Evolutionary conservation across 2,113 vertebrate genomes (phyloP), one percentile per base, ranked within the genome.

Genomic region (Glaucomys volans): DNA sequence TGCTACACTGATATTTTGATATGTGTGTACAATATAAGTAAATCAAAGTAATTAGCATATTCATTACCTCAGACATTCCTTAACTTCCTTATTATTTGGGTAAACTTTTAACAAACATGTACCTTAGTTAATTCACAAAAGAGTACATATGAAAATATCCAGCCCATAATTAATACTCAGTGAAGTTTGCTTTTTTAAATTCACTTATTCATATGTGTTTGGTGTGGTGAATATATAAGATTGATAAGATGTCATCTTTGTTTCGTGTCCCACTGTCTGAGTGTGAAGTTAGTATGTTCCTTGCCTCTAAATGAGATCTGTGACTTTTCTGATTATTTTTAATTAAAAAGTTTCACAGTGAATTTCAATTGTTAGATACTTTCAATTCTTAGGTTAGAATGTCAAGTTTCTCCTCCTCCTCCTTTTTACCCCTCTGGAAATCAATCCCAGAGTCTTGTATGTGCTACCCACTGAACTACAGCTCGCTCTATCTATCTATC

Each of bases 141-240:
- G 50, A 59, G 10, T 9, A 26, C 32, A 30, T 32, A 18, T 92
- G 77, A 69, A 75, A 95, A 11, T 24, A 75, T 8, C 22, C 13
- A 72, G 16, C 12, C 35, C 50, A 40, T 88, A 81, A 50, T 59
- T 64, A 82, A 77, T 79, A 37, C 67, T n/a, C 24, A 18, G 32
- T 47, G 18, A 79, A 44, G 20, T 42, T 77, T 66, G 5, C 24
- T 76, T 28, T 52, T 44, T 57, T 26, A 2, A 22, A 57, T 90
- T 93, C 44, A 47, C 7, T 40, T 59, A 32, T 69, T 93, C 18
- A 18, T 54, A 67, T 8, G 5, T 92, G 30, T 95, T 64, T 79
- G 50, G 50, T 88, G 77, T 94, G 59, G 35, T 64, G 83, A 96
- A 47, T 77, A 87, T 90, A 28, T 80, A 76, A n/a, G 50, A 35